phyloP scores from a whole-genome alignment of 1,140 invertebrate genomes.

The Ooceraea biroi region DNA sequence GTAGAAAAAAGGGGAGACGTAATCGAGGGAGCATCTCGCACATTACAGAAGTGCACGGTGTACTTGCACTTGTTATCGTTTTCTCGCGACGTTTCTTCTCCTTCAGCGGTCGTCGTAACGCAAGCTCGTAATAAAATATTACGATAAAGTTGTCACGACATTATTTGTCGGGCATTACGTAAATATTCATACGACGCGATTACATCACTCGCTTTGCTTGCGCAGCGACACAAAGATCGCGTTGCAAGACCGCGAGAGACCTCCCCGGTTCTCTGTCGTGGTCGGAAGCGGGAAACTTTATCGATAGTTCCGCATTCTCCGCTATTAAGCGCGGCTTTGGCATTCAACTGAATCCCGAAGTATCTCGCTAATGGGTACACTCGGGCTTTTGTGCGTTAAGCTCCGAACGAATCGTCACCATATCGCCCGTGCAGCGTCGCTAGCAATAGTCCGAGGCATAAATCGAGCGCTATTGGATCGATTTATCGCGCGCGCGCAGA shows the following conservation, averaged over 20 bases:
- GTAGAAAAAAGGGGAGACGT: too few relatives aligned
- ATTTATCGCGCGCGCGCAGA: too few relatives aligned
- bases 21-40: too few relatives aligned
- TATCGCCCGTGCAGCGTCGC: neutral
- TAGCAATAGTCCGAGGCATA: slow-evolving; percentile 19
- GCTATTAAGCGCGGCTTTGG: slow-evolving; percentile 57
- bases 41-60: too few relatives aligned
- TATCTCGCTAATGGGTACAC: slow-evolving; percentile 60
- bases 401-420: slow-evolving; percentile 45
- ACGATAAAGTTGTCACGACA: neutral
- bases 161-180: neutral
- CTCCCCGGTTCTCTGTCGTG: slow-evolving; percentile 46
- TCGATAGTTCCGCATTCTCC: slow-evolving; percentile 58
- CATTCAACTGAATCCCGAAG: slow-evolving; percentile 56
- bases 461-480: slow-evolving; percentile 31
- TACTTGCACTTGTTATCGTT: too few relatives aligned
- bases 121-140: too few relatives aligned
- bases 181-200: slow-evolving; percentile 40
- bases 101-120: too few relatives aligned
- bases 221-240: slow-evolving; percentile 27
- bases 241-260: slow-evolving; percentile 30
- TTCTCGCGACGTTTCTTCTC: too few relatives aligned
- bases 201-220: slow-evolving; percentile 1
- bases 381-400: slow-evolving; percentile 54
- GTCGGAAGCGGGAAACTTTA: slow-evolving; percentile 57